A percentile compares a stretch with the other conserved stretches of the same genome.
Conservation (phyloP, 2,797 vertebrate genomes). For the Myotis pilosus region DNA sequence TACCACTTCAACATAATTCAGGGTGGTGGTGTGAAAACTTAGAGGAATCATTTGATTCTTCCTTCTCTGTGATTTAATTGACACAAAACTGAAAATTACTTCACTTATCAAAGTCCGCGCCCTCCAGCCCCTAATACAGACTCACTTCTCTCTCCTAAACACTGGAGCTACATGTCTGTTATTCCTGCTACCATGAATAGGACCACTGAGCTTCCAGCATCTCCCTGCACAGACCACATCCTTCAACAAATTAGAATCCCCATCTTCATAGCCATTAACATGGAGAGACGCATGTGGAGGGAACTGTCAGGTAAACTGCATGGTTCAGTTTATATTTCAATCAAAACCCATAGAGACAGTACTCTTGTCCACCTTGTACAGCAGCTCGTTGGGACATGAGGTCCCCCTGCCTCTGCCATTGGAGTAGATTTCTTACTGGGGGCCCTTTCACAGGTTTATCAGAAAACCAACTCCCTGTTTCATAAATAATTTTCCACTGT, state of each 20-base stretch:
- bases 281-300: background rate
- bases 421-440: background rate
- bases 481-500: background rate
- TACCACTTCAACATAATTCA: background rate
- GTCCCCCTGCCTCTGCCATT: background rate
- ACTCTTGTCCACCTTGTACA: background rate
- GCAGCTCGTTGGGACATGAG: rapidly evolving
- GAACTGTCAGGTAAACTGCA: background rate
- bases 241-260: background rate
- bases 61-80: background rate
- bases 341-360: background rate
- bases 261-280: background rate
- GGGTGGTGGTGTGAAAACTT: background rate
- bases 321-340: background rate
- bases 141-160: background rate
- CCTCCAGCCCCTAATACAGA: background rate
- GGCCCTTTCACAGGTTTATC: background rate
- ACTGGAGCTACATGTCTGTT: background rate
- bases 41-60: background rate
- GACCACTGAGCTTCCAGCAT: background rate
- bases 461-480: background rate
- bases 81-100: background rate
- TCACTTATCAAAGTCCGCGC: background rate
- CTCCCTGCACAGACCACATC: background rate
- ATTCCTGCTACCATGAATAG: background rate